Percentiles rank a stretch among this genome's conserved stretches.
Conservation (phyloP, 2,113 vertebrate species). For the Saccopteryx leptura region DNA sequence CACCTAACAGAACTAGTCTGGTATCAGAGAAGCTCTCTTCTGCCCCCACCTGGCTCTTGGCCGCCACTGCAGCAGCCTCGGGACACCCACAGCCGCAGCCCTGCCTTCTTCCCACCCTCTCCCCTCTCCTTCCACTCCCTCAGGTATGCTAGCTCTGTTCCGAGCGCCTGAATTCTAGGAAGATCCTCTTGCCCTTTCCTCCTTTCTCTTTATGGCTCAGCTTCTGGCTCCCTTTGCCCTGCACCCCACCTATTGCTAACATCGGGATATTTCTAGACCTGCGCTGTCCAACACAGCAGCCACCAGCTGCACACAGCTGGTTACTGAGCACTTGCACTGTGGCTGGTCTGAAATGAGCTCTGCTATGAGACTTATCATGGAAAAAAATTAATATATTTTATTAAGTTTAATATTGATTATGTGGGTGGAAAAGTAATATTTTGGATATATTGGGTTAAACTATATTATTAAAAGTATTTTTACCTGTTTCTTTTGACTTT, state of each 20-base stretch:
- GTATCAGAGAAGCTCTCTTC: slow-evolving; percentile 45
- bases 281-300: background rate
- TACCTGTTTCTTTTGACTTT: background rate
- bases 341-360: background rate
- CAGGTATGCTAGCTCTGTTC: background rate
- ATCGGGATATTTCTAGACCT: background rate
- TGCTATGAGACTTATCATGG: background rate
- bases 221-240: background rate
- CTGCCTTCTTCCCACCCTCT: background rate
- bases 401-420: slow-evolving; percentile 17
- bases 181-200: background rate
- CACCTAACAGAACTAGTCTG: rapidly evolving
- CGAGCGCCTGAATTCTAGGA: background rate
- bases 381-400: background rate
- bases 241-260: background rate
- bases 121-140: background rate
- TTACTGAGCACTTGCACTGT: background rate
- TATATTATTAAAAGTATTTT: background rate
- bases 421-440: background rate
- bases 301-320: background rate
- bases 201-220: background rate
- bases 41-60: slow-evolving; percentile 38
- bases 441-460: background rate
- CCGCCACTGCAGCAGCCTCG: background rate
- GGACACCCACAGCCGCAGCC: too few relatives aligned